These are phyloP conservation scores for Turritopsis rubra DNA, from an alignment of 30 jellyfish, hydroid and myxozoan species.

Conservation along the genomic window DNA sequence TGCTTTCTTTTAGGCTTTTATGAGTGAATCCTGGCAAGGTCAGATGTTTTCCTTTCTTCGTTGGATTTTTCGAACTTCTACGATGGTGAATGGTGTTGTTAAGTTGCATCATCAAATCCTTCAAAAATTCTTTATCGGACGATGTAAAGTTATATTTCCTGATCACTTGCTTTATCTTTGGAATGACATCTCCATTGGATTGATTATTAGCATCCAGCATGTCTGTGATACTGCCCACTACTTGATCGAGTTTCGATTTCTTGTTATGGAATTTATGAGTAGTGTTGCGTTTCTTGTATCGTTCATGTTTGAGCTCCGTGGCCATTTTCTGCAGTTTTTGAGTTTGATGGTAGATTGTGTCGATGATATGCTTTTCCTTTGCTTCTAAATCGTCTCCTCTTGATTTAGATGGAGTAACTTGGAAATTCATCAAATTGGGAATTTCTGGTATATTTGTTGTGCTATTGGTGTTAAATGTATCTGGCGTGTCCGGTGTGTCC, in stretches of 20 bases:
- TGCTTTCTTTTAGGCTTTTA: not conserved
- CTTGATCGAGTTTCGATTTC: not conserved
- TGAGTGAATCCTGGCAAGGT: not conserved
- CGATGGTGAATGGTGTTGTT: not conserved
- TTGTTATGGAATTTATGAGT: not conserved
- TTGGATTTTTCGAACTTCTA: not conserved
- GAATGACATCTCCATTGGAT: not conserved
- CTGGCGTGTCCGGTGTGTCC: constrained; percentile 10
- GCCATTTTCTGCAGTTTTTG: not conserved
- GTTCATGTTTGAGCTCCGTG: not conserved
- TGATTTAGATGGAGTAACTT: constrained; percentile 35
- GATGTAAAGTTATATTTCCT: not conserved
- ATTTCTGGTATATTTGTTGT: not conserved
- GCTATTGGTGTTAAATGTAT: not conserved
- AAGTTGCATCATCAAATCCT: not conserved
- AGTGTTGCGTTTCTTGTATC: not conserved
- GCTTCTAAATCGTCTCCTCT: constrained; percentile 74
- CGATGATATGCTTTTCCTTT: constrained; percentile 35
- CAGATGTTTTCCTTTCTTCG: not conserved
- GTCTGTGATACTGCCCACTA: constrained; percentile 20
- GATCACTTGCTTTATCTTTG: not conserved
- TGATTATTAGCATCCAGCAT: constrained; percentile 3
- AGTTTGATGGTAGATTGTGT: not conserved
- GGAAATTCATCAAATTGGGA: not conserved
- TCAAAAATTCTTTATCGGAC: not conserved